A percentile compares a stretch with the other conserved stretches of the same genome.
phyloP scores from a whole-genome alignment of 2,797 vertebrate genomes.

The Epinephelus malabaricus region DNA sequence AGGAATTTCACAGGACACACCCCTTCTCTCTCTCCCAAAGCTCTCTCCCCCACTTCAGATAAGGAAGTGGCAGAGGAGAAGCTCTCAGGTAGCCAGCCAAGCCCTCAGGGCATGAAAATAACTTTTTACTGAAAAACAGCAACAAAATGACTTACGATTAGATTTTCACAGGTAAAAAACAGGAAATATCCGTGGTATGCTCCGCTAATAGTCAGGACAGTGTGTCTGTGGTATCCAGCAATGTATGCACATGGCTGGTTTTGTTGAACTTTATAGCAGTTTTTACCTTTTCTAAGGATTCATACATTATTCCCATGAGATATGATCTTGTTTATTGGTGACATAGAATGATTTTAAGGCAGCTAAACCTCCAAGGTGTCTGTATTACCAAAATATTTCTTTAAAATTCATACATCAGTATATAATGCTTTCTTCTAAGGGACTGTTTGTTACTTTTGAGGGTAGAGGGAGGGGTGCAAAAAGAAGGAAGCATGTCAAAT shows the following conservation, averaged over 20 bases:
- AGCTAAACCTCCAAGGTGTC: neutral
- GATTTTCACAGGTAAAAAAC: too few relatives aligned
- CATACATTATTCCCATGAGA: neutral
- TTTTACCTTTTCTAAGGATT: neutral
- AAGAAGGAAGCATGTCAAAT: too few relatives aligned
- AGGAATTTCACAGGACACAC: conserved; percentile 77
- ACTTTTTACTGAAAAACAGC: neutral
- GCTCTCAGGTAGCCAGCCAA: conserved; percentile 59
- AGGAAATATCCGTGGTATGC: neutral
- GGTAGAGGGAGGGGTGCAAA: too few relatives aligned
- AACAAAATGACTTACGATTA: too few relatives aligned
- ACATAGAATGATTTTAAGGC: neutral
- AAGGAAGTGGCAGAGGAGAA: conserved; percentile 64
- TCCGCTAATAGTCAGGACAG: neutral
- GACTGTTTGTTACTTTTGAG: too few relatives aligned
- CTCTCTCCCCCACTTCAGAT: conserved; percentile 44
- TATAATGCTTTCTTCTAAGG: neutral
- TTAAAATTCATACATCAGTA: too few relatives aligned
- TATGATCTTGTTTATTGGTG: neutral
- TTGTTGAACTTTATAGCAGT: too few relatives aligned
- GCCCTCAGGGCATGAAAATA: conserved; percentile 53
- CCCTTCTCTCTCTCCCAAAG: conserved; percentile 36
- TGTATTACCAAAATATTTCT: neutral
- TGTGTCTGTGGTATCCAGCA: too few relatives aligned
- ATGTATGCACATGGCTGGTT: too few relatives aligned